Conservation (phyloP, 2,888 invertebrate species). For the Heteromyza rotundicornis region DNA sequence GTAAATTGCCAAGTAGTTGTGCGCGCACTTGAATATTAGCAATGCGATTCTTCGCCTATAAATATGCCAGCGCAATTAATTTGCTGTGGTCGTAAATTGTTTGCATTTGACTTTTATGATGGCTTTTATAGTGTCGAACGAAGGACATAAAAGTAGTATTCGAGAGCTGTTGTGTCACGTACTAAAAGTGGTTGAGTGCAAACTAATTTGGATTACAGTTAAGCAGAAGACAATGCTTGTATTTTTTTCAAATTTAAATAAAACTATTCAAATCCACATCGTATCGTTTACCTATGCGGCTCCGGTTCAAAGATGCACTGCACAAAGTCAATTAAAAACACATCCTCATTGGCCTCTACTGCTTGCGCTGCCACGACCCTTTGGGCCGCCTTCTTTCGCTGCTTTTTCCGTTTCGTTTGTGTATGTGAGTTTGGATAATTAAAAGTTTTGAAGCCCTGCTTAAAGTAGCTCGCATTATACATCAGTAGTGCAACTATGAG, state of each 20-base stretch:
- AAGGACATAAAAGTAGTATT: no score
- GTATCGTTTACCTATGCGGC: no score
- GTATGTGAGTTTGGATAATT: constrained; percentile 16
- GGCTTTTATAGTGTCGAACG: no score
- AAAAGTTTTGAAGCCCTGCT: constrained; percentile 23
- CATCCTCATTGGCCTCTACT: constrained; percentile 33
- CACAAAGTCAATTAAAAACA: constrained; percentile 51
- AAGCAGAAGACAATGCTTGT: no score
- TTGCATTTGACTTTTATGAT: constrained; percentile 46
- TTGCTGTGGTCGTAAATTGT: constrained; percentile 41
- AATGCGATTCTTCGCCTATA: no score
- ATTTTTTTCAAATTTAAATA: no score
- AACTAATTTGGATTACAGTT: no score
- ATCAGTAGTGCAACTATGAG: background rate
- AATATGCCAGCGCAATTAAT: constrained; percentile 48
- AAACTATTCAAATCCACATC: no score
- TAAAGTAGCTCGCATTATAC: constrained; percentile 18
- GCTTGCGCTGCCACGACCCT: background rate
- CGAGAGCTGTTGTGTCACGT: no score
- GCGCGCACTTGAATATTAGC: no score
- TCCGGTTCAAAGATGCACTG: constrained; percentile 50
- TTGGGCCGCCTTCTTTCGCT: constrained; percentile 21
- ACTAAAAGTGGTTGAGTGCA: no score
- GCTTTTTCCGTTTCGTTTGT: constrained; percentile 11
- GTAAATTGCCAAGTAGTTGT: no score